Evolutionary conservation across 1,140 invertebrate genomes (phyloP).

Genomic region (Lineus longissimus): DNA sequence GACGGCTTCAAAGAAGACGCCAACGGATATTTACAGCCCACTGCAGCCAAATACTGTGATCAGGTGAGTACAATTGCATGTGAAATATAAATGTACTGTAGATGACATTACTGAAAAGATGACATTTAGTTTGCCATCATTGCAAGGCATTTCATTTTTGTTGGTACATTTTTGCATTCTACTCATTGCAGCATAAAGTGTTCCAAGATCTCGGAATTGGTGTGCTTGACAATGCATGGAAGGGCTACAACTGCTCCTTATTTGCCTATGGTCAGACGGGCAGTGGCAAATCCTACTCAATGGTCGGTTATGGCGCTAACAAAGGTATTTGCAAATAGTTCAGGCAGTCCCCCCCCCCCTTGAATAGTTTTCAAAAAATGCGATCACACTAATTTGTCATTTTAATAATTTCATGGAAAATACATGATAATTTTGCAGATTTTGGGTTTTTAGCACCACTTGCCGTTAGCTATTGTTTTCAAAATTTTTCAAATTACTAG

Average conservation of each 20-base stretch:
- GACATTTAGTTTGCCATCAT: too few species aligned
- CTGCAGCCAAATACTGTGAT: slow-evolving; percentile 42
- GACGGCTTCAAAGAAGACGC: slow-evolving; percentile 58
- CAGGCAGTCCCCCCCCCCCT: too few species aligned
- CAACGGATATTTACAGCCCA: slow-evolving; percentile 56
- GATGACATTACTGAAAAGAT: not conserved
- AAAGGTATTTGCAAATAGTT: slow-evolving; percentile 43
- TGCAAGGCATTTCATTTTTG: not conserved
- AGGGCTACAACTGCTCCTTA: slow-evolving; percentile 63
- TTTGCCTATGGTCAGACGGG: slow-evolving; percentile 67
- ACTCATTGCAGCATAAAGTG: slow-evolving; percentile 52
- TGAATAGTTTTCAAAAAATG: too few species aligned
- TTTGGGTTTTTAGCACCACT: too few species aligned
- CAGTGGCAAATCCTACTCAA: slow-evolving; percentile 64
- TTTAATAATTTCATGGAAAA: too few species aligned
- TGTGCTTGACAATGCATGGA: slow-evolving; percentile 62
- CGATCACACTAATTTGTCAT: too few species aligned
- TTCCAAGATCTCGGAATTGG: slow-evolving; percentile 61
- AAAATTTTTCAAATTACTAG: too few species aligned
- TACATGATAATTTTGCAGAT: too few species aligned
- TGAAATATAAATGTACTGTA: not conserved
- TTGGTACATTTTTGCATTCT: not conserved
- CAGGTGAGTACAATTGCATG: slow-evolving; percentile 49
- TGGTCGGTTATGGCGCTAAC: slow-evolving; percentile 67
- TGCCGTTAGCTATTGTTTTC: too few species aligned